Conservation (phyloP, 2,888 invertebrate genomes). For the Metopia argyrocephala region DNA sequence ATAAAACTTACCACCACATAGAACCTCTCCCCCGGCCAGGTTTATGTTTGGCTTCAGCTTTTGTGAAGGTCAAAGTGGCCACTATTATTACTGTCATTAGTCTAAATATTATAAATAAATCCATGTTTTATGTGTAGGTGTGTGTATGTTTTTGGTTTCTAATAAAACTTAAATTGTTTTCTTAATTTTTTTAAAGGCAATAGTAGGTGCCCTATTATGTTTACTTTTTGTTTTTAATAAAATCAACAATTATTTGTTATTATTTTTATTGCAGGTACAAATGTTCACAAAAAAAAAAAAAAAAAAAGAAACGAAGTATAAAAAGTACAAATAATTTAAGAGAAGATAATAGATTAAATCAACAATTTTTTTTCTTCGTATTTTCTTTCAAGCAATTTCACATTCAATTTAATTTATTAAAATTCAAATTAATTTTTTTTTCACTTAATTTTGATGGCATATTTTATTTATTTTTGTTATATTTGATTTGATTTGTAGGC, state of each 20-base stretch:
- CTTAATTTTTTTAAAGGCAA: slow-evolving; percentile 12
- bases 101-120: slow-evolving; percentile 72
- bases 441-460: neutral
- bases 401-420: slow-evolving; percentile 73
- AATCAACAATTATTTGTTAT: slow-evolving; percentile 18
- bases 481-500: neutral
- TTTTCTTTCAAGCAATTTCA: slow-evolving; percentile 71
- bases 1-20: slow-evolving; percentile 92
- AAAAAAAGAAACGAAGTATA: too few species aligned
- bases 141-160: slow-evolving; percentile 25
- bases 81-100: slow-evolving; percentile 73
- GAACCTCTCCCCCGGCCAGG: slow-evolving; percentile 90
- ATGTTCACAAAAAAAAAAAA: slow-evolving; percentile 8
- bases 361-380: slow-evolving; percentile 30
- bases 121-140: slow-evolving; percentile 69
- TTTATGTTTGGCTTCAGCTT: slow-evolving; percentile 79
- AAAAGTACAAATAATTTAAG: slow-evolving; percentile 28
- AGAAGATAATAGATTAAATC: slow-evolving; percentile 44
- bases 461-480: neutral
- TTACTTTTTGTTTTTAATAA: neutral
- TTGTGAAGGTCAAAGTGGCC: slow-evolving; percentile 70
- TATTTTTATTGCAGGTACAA: slow-evolving; percentile 3
- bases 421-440: neutral
- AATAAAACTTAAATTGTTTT: slow-evolving; percentile 42
- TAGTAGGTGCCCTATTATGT: slow-evolving; percentile 14